Percentiles rank a stretch among this genome's conserved stretches.
Conservation (phyloP, 2,888 invertebrate species). For the Polydesmus complanatus region DNA sequence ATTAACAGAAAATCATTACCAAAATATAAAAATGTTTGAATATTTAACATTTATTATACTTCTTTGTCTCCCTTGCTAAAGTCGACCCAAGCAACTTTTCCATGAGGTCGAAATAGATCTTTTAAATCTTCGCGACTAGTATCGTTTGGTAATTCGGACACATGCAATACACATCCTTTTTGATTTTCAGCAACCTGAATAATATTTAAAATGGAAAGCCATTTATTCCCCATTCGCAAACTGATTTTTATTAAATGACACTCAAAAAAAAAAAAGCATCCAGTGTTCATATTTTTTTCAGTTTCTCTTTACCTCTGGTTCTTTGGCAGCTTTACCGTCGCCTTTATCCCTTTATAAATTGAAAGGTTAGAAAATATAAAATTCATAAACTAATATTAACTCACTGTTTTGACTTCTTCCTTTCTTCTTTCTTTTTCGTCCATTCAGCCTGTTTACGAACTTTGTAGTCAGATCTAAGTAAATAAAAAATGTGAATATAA, state of each 20-base stretch:
- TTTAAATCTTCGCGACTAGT: constrained; percentile 6
- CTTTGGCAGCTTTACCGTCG: background rate
- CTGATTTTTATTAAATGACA: too few relatives aligned
- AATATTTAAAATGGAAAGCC: too few relatives aligned
- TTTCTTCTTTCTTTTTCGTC: constrained; percentile 5
- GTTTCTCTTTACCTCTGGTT: background rate
- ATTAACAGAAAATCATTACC: background rate
- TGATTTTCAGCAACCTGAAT: background rate
- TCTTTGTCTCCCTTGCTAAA: constrained; percentile 6
- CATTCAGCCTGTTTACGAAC: background rate
- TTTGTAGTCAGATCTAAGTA: background rate
- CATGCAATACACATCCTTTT: constrained; percentile 4
- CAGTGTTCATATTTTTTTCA: background rate
- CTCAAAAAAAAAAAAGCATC: too few relatives aligned
- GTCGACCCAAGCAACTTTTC: constrained; percentile 8
- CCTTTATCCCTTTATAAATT: background rate
- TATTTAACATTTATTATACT: background rate
- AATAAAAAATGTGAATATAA: background rate
- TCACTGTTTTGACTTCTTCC: background rate
- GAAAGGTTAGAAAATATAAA: background rate
- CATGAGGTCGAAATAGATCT: constrained; percentile 1
- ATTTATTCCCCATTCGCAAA: too few relatives aligned
- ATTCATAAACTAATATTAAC: background rate
- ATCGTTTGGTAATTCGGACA: background rate
- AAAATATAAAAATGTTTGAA: background rate